These are phyloP conservation scores for Macaca mulatta DNA, from an alignment of 2,113 vertebrate species.

Conservation along the genomic window DNA sequence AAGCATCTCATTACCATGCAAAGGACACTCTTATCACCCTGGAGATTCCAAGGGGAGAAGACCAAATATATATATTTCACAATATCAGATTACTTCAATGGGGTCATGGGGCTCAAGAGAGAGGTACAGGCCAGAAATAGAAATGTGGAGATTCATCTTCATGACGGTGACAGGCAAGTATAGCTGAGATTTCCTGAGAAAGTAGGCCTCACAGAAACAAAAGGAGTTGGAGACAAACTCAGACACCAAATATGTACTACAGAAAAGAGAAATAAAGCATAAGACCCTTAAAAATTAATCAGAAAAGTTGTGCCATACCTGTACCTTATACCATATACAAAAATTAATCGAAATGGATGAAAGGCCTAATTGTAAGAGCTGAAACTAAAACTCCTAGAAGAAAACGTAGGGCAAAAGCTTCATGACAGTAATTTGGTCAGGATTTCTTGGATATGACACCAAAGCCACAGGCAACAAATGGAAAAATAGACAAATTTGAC, in stretches of 20 bases:
- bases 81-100: background rate
- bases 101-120: background rate
- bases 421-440: background rate
- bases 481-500: background rate
- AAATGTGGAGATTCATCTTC: background rate
- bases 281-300: background rate
- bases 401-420: background rate
- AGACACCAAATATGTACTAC: fast-evolving
- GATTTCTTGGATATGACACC: background rate
- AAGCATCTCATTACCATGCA: background rate
- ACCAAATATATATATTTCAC: background rate
- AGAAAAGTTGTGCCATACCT: background rate
- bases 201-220: background rate
- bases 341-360: background rate
- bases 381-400: background rate
- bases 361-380: background rate
- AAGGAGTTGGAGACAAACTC: background rate
- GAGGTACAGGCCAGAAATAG: background rate
- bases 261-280: background rate
- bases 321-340: background rate
- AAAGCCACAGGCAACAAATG: background rate
- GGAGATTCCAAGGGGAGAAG: background rate
- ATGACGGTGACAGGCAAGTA: background rate
- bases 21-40: background rate
- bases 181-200: background rate